Evolutionary conservation across 2,113 vertebrate species (phyloP).

Genomic region (Baryphthengus martii): DNA sequence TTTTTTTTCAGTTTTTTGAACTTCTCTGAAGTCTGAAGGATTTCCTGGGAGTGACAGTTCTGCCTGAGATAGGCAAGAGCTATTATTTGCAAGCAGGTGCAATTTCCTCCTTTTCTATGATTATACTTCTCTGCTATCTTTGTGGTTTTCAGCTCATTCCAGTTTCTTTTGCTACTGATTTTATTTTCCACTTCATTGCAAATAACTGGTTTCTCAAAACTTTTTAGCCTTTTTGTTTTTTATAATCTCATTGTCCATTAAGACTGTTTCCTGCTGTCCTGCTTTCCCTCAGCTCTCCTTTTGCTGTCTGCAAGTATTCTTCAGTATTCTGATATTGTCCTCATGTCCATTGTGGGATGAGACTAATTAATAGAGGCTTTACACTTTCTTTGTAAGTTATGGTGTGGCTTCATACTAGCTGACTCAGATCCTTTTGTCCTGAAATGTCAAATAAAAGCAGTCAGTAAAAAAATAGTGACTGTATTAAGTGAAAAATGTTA

Average conservation of each 20-base stretch:
- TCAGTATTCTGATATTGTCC: not conserved
- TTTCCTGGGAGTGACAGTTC: not conserved
- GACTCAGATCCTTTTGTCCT: not conserved
- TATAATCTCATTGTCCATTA: not conserved
- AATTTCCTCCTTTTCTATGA: not conserved
- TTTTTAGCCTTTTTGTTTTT: not conserved
- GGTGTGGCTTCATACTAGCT: not conserved
- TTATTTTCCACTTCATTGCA: not conserved
- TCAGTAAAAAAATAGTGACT: not conserved
- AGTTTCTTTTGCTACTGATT: not conserved
- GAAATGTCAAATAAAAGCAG: not conserved
- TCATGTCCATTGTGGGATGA: fast-evolving
- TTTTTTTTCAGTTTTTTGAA: not conserved
- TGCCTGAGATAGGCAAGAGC: not conserved
- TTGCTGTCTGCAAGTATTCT: not conserved
- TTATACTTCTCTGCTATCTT: not conserved
- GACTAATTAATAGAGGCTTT: not conserved
- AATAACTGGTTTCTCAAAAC: not conserved
- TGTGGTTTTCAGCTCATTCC: not conserved
- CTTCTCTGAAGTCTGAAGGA: not conserved
- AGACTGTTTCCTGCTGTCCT: not conserved
- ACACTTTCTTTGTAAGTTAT: not conserved
- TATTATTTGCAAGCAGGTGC: not conserved
- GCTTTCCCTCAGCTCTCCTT: not conserved
- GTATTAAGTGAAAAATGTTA: not conserved